Conservation (phyloP, 2,888 invertebrate species). For the Drosophila paramelanica region DNA sequence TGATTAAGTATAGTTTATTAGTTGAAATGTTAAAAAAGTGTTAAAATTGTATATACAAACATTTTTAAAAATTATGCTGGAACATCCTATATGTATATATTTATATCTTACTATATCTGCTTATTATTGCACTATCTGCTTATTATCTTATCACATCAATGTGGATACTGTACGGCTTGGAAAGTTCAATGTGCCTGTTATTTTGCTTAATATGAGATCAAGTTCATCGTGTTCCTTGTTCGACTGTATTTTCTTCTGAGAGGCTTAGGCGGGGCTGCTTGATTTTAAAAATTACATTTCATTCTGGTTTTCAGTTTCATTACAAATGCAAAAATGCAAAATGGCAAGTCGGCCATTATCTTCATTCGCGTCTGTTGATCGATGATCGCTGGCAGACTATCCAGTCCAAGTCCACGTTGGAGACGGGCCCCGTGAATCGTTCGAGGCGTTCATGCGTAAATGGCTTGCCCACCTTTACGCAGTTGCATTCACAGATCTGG, state of each 20-base stretch:
- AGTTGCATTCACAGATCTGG: constrained; percentile 76
- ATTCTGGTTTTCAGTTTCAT: constrained; percentile 83
- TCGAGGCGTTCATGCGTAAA: constrained; percentile 76
- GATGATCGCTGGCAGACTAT: constrained; percentile 63
- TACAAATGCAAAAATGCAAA: constrained; percentile 84
- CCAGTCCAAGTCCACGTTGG: constrained; percentile 35
- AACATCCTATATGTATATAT: neutral
- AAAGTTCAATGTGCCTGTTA: constrained; percentile 46
- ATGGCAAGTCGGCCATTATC: constrained; percentile 78
- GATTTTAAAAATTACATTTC: constrained; percentile 74
- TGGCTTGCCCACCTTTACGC: constrained; percentile 66
- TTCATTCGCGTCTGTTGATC: constrained; percentile 66
- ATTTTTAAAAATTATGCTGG: no score
- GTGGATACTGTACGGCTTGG: constrained; percentile 15
- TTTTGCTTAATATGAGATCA: constrained; percentile 15
- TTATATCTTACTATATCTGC: constrained; percentile 8
- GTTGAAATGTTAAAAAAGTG: no score
- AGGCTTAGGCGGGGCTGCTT: constrained; percentile 31
- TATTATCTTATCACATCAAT: constrained; percentile 11
- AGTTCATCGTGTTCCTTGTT: constrained; percentile 8
- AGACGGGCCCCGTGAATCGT: constrained; percentile 56
- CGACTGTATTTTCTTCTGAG: constrained; percentile 1
- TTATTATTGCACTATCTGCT: neutral
- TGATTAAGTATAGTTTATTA: no score
- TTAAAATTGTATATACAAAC: no score